Conservation (phyloP, 1,140 invertebrate genomes). For the Pseudomyrmex concolor region DNA sequence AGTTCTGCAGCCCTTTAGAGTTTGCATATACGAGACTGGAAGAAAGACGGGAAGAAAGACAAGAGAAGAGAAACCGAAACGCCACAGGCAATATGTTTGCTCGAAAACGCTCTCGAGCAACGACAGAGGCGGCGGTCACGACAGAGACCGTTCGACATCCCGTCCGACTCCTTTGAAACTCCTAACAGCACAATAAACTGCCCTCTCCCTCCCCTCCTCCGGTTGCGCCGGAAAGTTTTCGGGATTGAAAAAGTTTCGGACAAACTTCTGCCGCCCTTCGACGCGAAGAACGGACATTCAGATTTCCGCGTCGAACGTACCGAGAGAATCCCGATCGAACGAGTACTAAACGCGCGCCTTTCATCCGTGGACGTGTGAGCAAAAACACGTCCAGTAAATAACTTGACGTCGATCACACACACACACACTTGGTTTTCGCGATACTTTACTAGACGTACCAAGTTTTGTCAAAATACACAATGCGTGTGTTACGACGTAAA, state of each 20-base stretch:
- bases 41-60: no score
- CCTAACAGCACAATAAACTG: constrained; percentile 79
- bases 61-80: not conserved
- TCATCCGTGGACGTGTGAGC: not conserved
- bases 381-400: constrained; percentile 44
- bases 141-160: constrained; percentile 65
- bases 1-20: no score
- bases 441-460: no score
- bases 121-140: constrained; percentile 34
- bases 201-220: not conserved
- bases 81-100: constrained; percentile 66
- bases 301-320: constrained; percentile 77
- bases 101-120: constrained; percentile 63
- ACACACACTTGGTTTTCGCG: not conserved
- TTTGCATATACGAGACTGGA: no score
- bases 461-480: no score
- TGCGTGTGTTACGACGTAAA: no score
- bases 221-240: constrained; percentile 72
- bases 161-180: constrained; percentile 76
- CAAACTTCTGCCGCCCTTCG: constrained; percentile 73
- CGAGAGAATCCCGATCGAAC: constrained; percentile 65
- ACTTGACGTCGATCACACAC: constrained; percentile 27
- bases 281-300: constrained; percentile 73
- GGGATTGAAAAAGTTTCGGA: constrained; percentile 79
- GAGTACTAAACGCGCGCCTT: constrained; percentile 64